A percentile compares a stretch with the other conserved stretches of the same genome.
Conservation (phyloP, 1,140 invertebrate genomes). For the Euschistus heros region DNA sequence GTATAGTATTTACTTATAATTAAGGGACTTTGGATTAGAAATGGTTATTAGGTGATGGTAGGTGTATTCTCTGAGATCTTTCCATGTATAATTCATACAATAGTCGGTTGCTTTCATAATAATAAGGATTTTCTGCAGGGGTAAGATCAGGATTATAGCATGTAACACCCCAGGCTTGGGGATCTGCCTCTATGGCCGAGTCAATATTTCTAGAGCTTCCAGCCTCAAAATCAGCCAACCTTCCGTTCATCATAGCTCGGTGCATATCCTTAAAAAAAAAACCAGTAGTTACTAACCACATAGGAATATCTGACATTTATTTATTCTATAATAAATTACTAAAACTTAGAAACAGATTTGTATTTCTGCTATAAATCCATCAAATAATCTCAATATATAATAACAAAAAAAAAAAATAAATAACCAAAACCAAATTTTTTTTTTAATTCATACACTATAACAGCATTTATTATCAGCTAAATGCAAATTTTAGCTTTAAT, state of each 20-base stretch:
- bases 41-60: background rate
- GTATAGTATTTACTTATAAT: too few relatives aligned
- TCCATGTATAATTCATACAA: slow-evolving; percentile 48
- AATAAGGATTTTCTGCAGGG: slow-evolving; percentile 47
- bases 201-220: slow-evolving; percentile 7
- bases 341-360: too few relatives aligned
- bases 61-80: slow-evolving; percentile 38
- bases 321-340: too few relatives aligned
- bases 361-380: too few relatives aligned
- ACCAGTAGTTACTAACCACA: too few relatives aligned
- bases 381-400: too few relatives aligned
- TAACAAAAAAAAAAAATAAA: too few relatives aligned
- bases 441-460: too few relatives aligned
- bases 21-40: background rate
- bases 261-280: slow-evolving; percentile 9
- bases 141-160: slow-evolving; percentile 45
- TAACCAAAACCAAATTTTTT: too few relatives aligned
- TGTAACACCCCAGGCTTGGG: slow-evolving; percentile 24
- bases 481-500: too few relatives aligned
- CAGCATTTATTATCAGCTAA: too few relatives aligned
- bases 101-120: slow-evolving; percentile 51
- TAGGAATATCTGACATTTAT: too few relatives aligned
- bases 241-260: slow-evolving; percentile 2
- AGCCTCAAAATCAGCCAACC: background rate
- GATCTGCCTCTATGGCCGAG: background rate